Base-by-base conservation (phyloP, 1,140 invertebrate species). In the Lucilia sericata region DNA sequence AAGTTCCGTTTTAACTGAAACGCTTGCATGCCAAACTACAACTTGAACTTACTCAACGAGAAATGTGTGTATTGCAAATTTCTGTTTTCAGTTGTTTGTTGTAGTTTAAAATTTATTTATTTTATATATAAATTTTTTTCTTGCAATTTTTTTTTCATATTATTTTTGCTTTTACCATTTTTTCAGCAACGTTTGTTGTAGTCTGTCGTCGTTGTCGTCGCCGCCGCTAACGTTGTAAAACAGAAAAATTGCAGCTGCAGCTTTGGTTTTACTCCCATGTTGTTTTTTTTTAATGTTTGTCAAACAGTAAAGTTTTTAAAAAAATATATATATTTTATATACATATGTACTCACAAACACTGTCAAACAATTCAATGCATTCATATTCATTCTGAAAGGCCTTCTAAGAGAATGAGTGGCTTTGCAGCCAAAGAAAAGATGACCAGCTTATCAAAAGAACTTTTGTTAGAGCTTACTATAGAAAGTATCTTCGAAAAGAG, bases 31-130 rank as follows among this genome's bases (percentile, higher is more conserved):
- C 83, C 81, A 60, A 60, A 47, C 80, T 85, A 86, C 85, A 87
- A 87, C 84, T 89, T 87, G 88, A 88, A 90, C 88, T 89, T 86
- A 87, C 89, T 85, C 88, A 90, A 90, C 87, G 86, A 87, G 88
- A 90, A 90, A 88, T 84, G 74, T 84, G 36, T 74, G 47, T 49
- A 80, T 80, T 80, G 76, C 76, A 80, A 80, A 49, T 49, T 78
- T 78, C 75, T 78, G 34, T 80, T 47, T 70, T 70, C 65, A 70
- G 65, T 70, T 70, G n/a, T 70, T n/a, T 42, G 42, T 60, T 60
- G 55, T 60, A 60, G 13, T 60, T 60, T 60, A 60, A 60, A 60
- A 60, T 60, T 60, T 60, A 60, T 60, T 60, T 60, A 60, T 60
- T 60, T n/a, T 60, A 17, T 60, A n/a, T 60, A n/a, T 60, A 17